phyloP scores from a whole-genome alignment of 2,113 vertebrate genomes.

The Corythornis vintsioides region DNA sequence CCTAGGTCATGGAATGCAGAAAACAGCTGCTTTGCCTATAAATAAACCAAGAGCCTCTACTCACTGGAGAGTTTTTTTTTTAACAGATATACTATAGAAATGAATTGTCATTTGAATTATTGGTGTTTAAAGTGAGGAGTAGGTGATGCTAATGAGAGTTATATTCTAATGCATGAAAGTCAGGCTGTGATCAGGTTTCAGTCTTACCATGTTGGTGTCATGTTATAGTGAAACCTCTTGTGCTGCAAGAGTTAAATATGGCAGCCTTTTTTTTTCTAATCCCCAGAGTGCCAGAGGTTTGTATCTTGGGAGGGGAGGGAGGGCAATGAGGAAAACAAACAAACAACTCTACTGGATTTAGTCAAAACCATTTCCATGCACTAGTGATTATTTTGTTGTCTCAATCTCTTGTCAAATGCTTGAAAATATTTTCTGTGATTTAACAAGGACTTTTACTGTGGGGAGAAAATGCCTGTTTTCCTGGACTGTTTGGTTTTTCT shows the following conservation, averaged over 20 bases:
- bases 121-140: not conserved
- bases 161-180: not conserved
- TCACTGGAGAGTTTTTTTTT: not conserved
- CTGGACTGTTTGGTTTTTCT: not conserved
- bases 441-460: not conserved
- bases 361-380: not conserved
- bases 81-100: not conserved
- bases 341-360: not conserved
- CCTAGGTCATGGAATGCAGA: not conserved
- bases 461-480: not conserved
- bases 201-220: not conserved
- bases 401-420: not conserved
- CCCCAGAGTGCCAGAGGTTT: not conserved
- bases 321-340: no score
- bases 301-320: not conserved
- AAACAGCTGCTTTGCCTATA: conserved; percentile 62
- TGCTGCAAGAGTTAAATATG: conserved; percentile 35
- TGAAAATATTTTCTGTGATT: not conserved
- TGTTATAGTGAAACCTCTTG: not conserved
- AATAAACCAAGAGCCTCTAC: conserved; percentile 20
- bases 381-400: not conserved
- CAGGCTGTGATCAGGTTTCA: conserved; percentile 1
- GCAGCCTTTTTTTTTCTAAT: not conserved
- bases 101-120: not conserved
- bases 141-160: not conserved